Percentiles rank a stretch among this genome's conserved stretches.
These are phyloP conservation scores for Epinephelus cyanopodus DNA, from an alignment of 2,113 vertebrate genomes.

Conservation along the genomic window DNA sequence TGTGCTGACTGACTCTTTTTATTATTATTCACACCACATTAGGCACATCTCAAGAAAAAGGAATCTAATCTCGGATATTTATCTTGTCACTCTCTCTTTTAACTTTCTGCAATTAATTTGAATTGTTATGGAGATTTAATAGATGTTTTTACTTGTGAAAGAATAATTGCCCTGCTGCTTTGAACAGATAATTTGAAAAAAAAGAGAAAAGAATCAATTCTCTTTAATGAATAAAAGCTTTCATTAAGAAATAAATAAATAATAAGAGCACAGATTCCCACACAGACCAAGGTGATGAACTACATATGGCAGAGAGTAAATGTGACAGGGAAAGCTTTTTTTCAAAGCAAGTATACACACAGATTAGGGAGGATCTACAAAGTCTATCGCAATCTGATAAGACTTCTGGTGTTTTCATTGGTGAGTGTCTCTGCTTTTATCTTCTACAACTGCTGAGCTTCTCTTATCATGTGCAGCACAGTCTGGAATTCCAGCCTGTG, in stretches of 20 bases:
- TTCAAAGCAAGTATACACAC: conserved; percentile 71
- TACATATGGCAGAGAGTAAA: conserved; percentile 59
- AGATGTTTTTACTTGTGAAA: conserved; percentile 43
- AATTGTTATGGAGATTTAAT: conserved; percentile 35
- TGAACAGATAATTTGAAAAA: conserved; percentile 43
- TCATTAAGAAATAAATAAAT: not conserved
- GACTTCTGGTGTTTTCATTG: conserved; percentile 74
- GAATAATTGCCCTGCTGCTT: conserved; percentile 44
- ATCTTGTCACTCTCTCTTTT: conserved; percentile 44
- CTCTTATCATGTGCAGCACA: conserved; percentile 79
- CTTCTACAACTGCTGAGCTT: conserved; percentile 69
- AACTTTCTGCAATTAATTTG: conserved; percentile 40
- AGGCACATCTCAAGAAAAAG: conserved; percentile 16
- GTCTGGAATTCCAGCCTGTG: conserved; percentile 80
- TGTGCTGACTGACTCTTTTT: conserved; percentile 22
- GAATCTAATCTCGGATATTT: conserved; percentile 23
- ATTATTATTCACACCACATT: conserved; percentile 19
- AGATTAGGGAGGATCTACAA: conserved; percentile 79
- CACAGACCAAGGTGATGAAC: conserved; percentile 44
- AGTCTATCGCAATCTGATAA: conserved; percentile 81
- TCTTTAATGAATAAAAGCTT: conserved; percentile 50
- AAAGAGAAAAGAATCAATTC: conserved; percentile 43
- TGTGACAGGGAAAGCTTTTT: conserved; percentile 71
- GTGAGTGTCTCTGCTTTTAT: conserved; percentile 81
- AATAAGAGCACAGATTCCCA: conserved; percentile 22